Conservation (phyloP, 2,113 vertebrate species). For the Chlorodrepanis virens region DNA sequence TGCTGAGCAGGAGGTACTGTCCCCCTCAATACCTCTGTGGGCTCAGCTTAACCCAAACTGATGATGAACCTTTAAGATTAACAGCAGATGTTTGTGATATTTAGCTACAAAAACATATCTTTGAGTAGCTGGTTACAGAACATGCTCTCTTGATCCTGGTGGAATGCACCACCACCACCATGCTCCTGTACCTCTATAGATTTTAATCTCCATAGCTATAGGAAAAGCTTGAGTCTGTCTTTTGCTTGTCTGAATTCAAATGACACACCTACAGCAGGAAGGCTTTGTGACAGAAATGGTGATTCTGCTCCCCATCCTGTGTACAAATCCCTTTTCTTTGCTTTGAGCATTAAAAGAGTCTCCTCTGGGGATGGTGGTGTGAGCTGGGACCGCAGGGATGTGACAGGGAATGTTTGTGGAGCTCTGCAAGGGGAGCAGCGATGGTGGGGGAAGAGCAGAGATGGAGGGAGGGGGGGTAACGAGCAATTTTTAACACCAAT, state of each 20-base stretch:
- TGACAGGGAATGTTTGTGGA: not conserved
- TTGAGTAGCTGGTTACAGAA: not conserved
- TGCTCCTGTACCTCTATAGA: not conserved
- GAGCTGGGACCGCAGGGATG: not conserved
- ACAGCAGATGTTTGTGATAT: not conserved
- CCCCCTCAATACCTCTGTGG: not conserved
- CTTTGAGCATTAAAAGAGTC: not conserved
- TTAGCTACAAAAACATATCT: not conserved
- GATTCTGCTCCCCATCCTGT: not conserved
- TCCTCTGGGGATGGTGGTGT: not conserved
- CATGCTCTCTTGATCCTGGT: not conserved
- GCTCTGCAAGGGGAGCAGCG: not conserved
- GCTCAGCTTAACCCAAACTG: not conserved
- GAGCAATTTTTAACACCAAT: not conserved
- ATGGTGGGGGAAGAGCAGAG: not conserved
- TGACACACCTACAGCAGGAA: not conserved
- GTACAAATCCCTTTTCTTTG: not conserved
- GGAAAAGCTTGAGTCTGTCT: not conserved
- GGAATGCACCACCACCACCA: fast-evolving
- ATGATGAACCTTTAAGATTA: not conserved
- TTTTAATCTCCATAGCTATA: not conserved
- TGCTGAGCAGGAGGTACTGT: fast-evolving
- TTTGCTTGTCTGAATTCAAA: not conserved
- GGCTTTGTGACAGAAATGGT: not conserved
- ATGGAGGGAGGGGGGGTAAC: fast-evolving